Base-by-base conservation (phyloP, 2,113 vertebrate genomes). In the Stigmatopora argus region DNA sequence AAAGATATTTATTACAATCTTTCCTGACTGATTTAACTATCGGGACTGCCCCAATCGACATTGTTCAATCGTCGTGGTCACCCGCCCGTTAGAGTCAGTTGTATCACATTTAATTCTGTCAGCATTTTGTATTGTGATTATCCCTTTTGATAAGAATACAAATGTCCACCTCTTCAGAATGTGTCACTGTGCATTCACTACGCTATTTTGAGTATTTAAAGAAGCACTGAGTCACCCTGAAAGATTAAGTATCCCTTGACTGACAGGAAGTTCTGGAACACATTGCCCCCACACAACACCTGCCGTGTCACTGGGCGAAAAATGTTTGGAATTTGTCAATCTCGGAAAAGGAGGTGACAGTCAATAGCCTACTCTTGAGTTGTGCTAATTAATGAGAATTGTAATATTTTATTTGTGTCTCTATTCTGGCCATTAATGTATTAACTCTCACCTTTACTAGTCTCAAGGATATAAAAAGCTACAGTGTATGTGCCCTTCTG, bases 181-280 rank as follows among this genome's bases (percentile, higher is more conserved):
- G 53, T 62, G 41, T 68, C 65, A 62, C 64, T 79, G 71, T 38
- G 5, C 60, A 74, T 65, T 53, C 68, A 51, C 69, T 62, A 52
- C 60, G 74, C 69, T 74, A 80, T 87, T 67, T 63, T 17, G 1
- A 64, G 60, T 66, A 78, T 69, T 48, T 64, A 31, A 70, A 62
- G 57, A 64, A 57, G 57, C 48, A 62, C 71, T 72, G 65, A 83
- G 77, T 87, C 78, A 82, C 68, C 35, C 66, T 74, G 38, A 62
- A 65, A 59, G 65, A 52, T n/a, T 46, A 18, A 38, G 64, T 51
- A 67, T 74, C 66, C 48, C 53, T 53, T 53, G 69, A 76, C 35
- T 67, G 67, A 69, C 71, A 31, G 41, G 52, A 68, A 44, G 64
- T 34, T 15, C 76, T 65, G 66, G 71, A 52, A 64, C 62, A 53